Conservation (phyloP, 2,888 invertebrate genomes). For the Megaustenia siamemsis region DNA sequence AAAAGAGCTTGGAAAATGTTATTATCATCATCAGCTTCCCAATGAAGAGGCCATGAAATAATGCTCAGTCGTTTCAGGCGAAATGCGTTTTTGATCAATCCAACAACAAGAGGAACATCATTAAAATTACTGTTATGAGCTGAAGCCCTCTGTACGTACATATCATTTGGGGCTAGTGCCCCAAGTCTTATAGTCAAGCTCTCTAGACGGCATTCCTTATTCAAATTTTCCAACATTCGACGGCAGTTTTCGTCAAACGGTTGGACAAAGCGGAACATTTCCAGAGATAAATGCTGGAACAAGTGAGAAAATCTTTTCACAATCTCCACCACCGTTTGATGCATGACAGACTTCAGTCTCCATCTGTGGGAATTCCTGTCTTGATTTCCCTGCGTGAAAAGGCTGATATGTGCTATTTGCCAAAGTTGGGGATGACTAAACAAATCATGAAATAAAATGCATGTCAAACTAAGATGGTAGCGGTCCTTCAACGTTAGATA, state of each 20-base stretch:
- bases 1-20: conserved; percentile 67
- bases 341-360: conserved; percentile 29
- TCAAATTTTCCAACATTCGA: conserved; percentile 62
- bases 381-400: conserved; percentile 38
- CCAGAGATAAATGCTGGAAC: conserved; percentile 69
- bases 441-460: conserved; percentile 63
- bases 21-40: conserved; percentile 54
- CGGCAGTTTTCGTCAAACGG: conserved; percentile 60
- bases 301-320: conserved; percentile 68
- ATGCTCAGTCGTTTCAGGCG: conserved; percentile 66
- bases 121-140: conserved; percentile 55
- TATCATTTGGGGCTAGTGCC: conserved; percentile 58
- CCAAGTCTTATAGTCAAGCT: conserved; percentile 69
- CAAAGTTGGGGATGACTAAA: conserved; percentile 74
- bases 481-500: conserved; percentile 65
- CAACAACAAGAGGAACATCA: conserved; percentile 62
- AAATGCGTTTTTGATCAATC: conserved; percentile 66
- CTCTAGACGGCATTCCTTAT: conserved; percentile 68
- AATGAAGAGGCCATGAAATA: conserved; percentile 72
- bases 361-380: conserved; percentile 14
- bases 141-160: conserved; percentile 56
- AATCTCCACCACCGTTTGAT: conserved; percentile 59
- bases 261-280: conserved; percentile 63
- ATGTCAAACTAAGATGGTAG: conserved; percentile 64
- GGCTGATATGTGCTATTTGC: conserved; percentile 64